Evolutionary conservation across 2,888 invertebrate genomes (phyloP).

Genomic region (Eilema caniola): DNA sequence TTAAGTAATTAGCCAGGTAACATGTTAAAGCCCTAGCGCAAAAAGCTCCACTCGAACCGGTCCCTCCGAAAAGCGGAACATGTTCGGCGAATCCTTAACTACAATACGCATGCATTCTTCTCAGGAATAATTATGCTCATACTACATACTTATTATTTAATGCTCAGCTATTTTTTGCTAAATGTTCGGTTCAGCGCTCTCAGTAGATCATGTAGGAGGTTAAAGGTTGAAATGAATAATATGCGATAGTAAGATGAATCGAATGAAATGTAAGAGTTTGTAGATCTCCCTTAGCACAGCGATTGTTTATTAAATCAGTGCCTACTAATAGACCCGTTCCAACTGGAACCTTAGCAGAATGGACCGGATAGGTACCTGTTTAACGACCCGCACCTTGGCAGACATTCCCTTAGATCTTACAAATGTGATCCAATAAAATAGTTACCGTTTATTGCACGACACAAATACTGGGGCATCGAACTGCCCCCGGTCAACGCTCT

Average conservation of each 20-base stretch:
- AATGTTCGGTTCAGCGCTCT: slow-evolving; percentile 7
- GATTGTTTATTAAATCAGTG: background rate
- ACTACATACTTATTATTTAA: slow-evolving; percentile 8
- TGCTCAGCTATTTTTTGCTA: slow-evolving; percentile 8
- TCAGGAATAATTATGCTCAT: slow-evolving; percentile 16
- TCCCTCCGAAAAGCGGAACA: slow-evolving; percentile 4
- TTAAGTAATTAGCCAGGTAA: background rate
- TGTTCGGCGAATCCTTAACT: slow-evolving; percentile 12
- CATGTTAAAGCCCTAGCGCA: background rate
- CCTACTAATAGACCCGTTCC: background rate
- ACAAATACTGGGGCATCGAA: slow-evolving; percentile 63
- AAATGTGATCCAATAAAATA: slow-evolving; percentile 50
- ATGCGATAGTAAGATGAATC: background rate
- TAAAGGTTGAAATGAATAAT: background rate
- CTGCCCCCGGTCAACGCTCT: slow-evolving; percentile 77
- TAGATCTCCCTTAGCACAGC: background rate
- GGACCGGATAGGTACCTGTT: slow-evolving; percentile 9
- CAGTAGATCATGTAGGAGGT: slow-evolving; percentile 2
- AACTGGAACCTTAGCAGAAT: slow-evolving; percentile 8
- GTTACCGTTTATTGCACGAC: slow-evolving; percentile 68
- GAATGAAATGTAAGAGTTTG: too few relatives aligned
- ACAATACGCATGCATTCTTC: slow-evolving; percentile 13
- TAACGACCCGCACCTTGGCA: background rate
- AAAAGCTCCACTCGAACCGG: slow-evolving; percentile 7
- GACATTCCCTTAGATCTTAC: slow-evolving; percentile 17